Percentiles rank a stretch among this genome's conserved stretches.
phyloP scores from a whole-genome alignment of 2,113 vertebrate genomes.

The Dryoscopus gambensis region DNA sequence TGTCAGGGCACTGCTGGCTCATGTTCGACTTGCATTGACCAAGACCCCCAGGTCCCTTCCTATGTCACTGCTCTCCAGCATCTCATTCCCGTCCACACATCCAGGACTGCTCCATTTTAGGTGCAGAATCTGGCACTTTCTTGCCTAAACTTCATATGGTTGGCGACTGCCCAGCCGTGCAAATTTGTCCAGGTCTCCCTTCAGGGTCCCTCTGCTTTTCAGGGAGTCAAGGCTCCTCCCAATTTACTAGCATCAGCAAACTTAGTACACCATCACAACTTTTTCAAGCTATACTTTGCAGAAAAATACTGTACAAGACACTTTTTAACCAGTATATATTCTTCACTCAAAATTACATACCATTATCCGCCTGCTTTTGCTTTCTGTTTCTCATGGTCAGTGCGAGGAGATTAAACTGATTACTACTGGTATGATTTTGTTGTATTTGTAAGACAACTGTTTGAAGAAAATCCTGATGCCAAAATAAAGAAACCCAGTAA shows the following conservation, averaged over 20 bases:
- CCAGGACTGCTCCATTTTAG: background rate
- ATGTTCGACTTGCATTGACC: background rate
- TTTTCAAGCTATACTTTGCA: background rate
- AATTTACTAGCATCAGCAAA: background rate
- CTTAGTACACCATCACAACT: background rate
- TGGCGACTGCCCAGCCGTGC: background rate
- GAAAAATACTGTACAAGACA: background rate
- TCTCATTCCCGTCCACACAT: background rate
- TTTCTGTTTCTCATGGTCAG: conserved; percentile 82
- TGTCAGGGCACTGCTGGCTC: background rate
- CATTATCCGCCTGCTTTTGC: conserved; percentile 79
- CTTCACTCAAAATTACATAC: conserved; percentile 54
- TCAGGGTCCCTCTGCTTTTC: background rate
- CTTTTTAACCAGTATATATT: background rate
- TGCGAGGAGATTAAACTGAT: conserved; percentile 75
- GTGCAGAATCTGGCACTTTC: background rate
- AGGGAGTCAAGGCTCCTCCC: background rate
- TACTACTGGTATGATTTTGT: conserved; percentile 78
- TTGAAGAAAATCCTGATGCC: conserved; percentile 74
- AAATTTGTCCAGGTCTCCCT: background rate
- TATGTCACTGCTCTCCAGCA: background rate
- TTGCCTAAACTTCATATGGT: background rate
- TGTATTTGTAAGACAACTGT: conserved; percentile 76
- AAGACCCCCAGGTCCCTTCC: background rate
- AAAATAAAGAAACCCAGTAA: conserved; percentile 64